These are phyloP conservation scores for Diglossa cyanea DNA, from an alignment of 2,797 vertebrate genomes.

Conservation along the genomic window DNA sequence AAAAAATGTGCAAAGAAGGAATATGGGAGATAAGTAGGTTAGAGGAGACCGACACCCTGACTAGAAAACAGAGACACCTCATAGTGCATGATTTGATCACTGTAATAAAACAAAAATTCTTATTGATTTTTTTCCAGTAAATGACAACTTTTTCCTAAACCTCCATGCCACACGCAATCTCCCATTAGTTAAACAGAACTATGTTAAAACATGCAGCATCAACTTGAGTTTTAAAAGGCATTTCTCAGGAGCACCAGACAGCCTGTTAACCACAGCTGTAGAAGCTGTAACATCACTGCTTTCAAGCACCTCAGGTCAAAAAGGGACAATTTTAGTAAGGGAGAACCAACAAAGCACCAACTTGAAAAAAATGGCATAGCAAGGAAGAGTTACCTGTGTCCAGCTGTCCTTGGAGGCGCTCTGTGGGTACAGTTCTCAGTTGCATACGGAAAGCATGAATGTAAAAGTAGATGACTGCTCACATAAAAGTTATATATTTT, in stretches of 20 bases:
- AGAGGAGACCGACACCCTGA: background rate
- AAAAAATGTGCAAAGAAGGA: background rate
- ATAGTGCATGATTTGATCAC: background rate
- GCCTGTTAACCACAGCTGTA: background rate
- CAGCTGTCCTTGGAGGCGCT: background rate
- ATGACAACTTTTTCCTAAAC: background rate
- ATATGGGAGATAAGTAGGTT: background rate
- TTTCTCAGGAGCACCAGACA: background rate
- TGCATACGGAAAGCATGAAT: background rate
- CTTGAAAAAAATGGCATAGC: background rate
- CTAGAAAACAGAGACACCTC: background rate
- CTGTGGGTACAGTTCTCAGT: rapidly evolving
- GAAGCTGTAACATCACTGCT: background rate
- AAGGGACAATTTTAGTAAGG: background rate
- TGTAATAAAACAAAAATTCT: background rate
- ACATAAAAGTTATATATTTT: background rate
- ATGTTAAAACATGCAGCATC: background rate
- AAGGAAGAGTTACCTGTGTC: background rate
- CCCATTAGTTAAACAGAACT: background rate
- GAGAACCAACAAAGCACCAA: background rate
- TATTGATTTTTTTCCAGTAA: background rate
- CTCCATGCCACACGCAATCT: background rate
- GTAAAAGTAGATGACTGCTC: background rate
- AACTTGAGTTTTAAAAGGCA: background rate
- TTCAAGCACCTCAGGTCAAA: background rate